Evolutionary conservation across 2,888 invertebrate species (phyloP).

Genomic region (Perizoma affinitatum): DNA sequence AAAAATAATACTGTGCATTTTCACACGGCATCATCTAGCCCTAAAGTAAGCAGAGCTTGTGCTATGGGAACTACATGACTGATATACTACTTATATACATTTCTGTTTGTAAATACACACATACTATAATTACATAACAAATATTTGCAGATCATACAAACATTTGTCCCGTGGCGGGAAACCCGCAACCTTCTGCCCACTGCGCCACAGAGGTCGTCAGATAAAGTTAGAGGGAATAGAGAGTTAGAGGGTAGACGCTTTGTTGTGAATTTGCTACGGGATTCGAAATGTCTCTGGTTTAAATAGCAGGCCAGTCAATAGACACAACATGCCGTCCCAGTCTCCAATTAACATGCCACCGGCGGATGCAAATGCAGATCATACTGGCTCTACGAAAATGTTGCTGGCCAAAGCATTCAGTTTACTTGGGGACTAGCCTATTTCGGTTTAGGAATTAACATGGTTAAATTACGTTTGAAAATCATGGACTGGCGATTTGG

Average conservation of each 20-base stretch:
- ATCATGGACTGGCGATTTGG: neutral
- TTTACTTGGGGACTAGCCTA: constrained; percentile 12
- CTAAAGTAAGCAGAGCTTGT: too few relatives aligned
- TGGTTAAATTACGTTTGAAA: constrained; percentile 1
- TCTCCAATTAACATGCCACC: constrained; percentile 6
- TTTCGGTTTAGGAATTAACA: constrained; percentile 2
- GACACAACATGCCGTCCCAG: constrained; percentile 1
- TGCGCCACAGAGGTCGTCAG: too few relatives aligned
- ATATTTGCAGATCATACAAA: too few relatives aligned
- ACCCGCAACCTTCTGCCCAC: too few relatives aligned
- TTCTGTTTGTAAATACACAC: too few relatives aligned
- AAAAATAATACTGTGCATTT: too few relatives aligned
- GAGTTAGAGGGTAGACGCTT: neutral
- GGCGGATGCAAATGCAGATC: constrained; percentile 14
- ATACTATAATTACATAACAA: too few relatives aligned
- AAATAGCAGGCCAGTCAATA: neutral
- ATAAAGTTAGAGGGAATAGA: too few relatives aligned
- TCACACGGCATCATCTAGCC: too few relatives aligned
- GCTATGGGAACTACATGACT: too few relatives aligned
- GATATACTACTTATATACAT: too few relatives aligned
- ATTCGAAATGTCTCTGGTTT: neutral
- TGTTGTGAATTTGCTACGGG: neutral
- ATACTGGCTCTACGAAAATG: constrained; percentile 7
- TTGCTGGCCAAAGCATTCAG: constrained; percentile 4
- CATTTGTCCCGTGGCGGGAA: too few relatives aligned